Percentiles rank a stretch among this genome's conserved stretches.
These are phyloP conservation scores for Keiferia lycopersicella DNA, from an alignment of 2,888 invertebrate species.

Conservation along the genomic window DNA sequence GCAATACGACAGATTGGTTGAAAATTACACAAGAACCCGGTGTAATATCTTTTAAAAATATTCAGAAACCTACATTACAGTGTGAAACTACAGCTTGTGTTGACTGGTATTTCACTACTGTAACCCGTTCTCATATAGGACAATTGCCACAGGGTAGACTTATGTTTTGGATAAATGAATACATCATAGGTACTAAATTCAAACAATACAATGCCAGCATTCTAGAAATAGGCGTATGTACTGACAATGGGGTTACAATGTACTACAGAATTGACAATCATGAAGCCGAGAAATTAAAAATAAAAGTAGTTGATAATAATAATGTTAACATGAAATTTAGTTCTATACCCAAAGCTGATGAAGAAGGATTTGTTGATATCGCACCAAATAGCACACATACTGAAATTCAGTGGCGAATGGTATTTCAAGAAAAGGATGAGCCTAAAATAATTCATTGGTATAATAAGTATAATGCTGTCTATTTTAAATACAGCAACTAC, in stretches of 20 bases:
- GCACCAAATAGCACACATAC: background rate
- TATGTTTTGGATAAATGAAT: conserved; percentile 13
- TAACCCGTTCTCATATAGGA: too few species aligned
- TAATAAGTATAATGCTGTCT: background rate
- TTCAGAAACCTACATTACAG: background rate
- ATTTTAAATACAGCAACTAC: background rate
- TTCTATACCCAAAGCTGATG: too few species aligned
- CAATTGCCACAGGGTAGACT: background rate
- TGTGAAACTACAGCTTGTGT: background rate
- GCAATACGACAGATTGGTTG: background rate
- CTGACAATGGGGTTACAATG: too few species aligned
- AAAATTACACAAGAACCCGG: background rate
- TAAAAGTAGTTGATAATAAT: too few species aligned
- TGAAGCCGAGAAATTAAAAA: too few species aligned
- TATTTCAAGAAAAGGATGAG: background rate
- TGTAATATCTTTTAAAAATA: background rate
- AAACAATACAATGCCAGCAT: background rate
- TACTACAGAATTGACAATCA: too few species aligned
- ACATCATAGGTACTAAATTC: background rate
- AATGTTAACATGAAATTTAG: too few species aligned
- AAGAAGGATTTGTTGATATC: too few species aligned
- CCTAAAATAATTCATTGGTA: background rate
- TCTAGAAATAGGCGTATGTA: conserved; percentile 7
- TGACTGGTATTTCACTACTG: background rate
- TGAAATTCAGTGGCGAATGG: background rate